Evolutionary conservation across 2,797 vertebrate genomes (phyloP), one percentile per base, ranked within the genome.

Genomic region (Oryzias sinensis): DNA sequence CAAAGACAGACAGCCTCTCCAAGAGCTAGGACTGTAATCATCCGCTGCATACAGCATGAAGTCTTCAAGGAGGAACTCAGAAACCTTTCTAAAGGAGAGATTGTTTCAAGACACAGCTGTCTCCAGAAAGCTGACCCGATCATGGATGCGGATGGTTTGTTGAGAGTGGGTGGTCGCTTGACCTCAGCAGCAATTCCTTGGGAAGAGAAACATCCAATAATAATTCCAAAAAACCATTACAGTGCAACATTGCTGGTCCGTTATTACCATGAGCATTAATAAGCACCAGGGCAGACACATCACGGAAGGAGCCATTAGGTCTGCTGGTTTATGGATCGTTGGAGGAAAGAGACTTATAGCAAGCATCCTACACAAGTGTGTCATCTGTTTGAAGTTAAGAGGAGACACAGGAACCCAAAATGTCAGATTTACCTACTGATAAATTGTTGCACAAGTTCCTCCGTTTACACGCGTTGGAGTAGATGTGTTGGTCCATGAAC

Each of bases 261-360:
- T 4, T 17, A 58, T 37, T 62, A 58, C 17, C 70, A 67, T 2
- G 16, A 67, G 9, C 41, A 11, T n/a, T n/a, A n/a, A n/a, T n/a
- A n/a, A n/a, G n/a, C 63, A 67, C 1, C 58, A 72, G 14, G 59
- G 70, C 3, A 43, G 48, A 1, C 54, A 62, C 40, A 33, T 59
- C 11, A 68, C 46, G 3, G 48, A 53, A 44, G 62, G 49, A 1
- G 57, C 29, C 0, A 0, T 51, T 5, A 16, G 45, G 6, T 43
- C 9, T 1, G 42, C 42, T 16, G 42, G 42, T 5, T 16, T 43
- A 14, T 41, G 42, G 9, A 43, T 43, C 16, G 9, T 43, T 14
- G 37, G 37, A 41, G 37, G 37, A 41, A 41, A 41, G 14, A 41
- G 37, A 41, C 37, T 41, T 7, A 16, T 43, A 43, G 4, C 37